Conservation (phyloP, 2,113 vertebrate species). For the Apteryx owenii region DNA sequence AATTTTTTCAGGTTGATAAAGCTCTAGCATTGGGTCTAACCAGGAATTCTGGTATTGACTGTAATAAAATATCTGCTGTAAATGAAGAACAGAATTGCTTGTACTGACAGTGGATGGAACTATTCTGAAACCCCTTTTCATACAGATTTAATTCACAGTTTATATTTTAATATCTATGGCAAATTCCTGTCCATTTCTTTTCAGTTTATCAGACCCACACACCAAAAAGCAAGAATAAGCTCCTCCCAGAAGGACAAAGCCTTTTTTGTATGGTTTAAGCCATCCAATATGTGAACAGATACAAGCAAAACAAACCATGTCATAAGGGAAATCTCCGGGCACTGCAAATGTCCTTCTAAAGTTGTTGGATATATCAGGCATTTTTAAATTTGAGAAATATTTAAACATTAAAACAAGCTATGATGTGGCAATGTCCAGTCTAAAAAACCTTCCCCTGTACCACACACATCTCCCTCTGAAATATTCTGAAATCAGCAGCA, state of each 20-base stretch:
- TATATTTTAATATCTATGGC: background rate
- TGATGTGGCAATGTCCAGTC: background rate
- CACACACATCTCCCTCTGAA: constrained; percentile 9
- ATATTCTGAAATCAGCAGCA: background rate
- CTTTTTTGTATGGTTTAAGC: background rate
- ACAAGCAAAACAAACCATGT: constrained; percentile 37
- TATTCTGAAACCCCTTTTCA: background rate
- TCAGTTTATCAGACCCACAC: constrained; percentile 24
- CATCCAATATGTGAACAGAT: background rate
- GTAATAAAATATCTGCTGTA: background rate
- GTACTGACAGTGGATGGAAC: background rate
- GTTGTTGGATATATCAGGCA: constrained; percentile 33
- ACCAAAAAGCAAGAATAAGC: constrained; percentile 42
- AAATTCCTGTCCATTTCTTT: background rate
- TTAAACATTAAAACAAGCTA: constrained; percentile 24
- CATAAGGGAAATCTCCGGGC: constrained; percentile 21
- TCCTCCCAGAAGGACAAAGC: background rate
- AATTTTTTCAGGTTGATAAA: background rate
- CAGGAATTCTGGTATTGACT: background rate
- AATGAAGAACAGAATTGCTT: background rate
- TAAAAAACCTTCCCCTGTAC: background rate
- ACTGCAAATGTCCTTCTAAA: constrained; percentile 29
- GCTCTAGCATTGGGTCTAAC: background rate
- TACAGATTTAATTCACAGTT: background rate
- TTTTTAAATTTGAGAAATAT: constrained; percentile 49